A percentile compares a stretch with the other conserved stretches of the same genome.
These are phyloP conservation scores for Ptiloglossa arizonensis DNA, from an alignment of 1,140 invertebrate species.

Conservation along the genomic window DNA sequence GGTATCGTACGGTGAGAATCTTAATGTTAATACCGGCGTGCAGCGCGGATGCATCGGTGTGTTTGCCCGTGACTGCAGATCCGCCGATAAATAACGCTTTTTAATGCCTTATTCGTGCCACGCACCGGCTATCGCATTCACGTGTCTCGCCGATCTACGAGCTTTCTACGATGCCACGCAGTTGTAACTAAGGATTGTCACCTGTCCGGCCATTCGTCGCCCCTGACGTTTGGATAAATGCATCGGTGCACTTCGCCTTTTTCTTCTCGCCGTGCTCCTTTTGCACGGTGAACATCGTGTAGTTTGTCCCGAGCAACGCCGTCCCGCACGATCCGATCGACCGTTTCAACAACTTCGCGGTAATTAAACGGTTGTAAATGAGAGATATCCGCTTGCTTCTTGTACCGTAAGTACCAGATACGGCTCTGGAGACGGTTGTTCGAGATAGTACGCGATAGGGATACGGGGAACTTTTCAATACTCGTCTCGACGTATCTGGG, in stretches of 20 bases:
- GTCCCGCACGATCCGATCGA: not conserved
- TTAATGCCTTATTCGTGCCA: constrained; percentile 58
- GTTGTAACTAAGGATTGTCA: constrained; percentile 33
- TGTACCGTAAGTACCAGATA: too few relatives aligned
- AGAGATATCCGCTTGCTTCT: too few relatives aligned
- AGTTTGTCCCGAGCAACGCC: not conserved
- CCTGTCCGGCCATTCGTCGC: constrained; percentile 37
- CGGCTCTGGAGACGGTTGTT: too few relatives aligned
- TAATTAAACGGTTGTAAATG: too few relatives aligned
- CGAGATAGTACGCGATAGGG: too few relatives aligned
- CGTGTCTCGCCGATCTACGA: constrained; percentile 50
- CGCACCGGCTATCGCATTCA: constrained; percentile 54
- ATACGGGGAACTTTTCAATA: too few relatives aligned
- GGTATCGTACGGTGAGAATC: constrained; percentile 41
- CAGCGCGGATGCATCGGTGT: constrained; percentile 9
- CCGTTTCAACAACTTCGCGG: not conserved
- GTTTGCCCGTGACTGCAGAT: constrained; percentile 14
- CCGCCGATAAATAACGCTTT: constrained; percentile 58
- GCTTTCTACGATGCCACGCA: constrained; percentile 29
- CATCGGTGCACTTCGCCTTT: not conserved
- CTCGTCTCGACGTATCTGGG: too few relatives aligned
- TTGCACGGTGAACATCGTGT: not conserved
- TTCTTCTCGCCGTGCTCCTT: not conserved
- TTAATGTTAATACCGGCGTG: constrained; percentile 48
- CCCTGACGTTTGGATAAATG: not conserved